phyloP scores from a whole-genome alignment of 2,888 invertebrate genomes.

The Pomacea canaliculata region DNA sequence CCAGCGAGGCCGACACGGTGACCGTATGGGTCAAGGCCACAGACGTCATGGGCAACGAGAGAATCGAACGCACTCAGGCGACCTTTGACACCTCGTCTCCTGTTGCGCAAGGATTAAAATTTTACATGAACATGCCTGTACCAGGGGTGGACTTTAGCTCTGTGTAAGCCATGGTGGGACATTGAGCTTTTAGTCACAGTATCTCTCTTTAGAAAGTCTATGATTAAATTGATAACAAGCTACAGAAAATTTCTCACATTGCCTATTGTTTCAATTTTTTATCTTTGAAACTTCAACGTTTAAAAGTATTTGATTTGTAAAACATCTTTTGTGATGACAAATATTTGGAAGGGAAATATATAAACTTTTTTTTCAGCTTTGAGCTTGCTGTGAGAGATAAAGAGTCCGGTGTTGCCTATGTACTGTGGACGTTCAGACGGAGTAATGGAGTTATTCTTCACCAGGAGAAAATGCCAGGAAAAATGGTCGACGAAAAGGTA shows the following conservation, averaged over 20 bases:
- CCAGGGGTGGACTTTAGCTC: constrained; percentile 19
- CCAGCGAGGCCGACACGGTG: constrained; percentile 31
- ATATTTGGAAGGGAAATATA: too few species aligned
- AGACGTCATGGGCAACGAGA: constrained; percentile 34
- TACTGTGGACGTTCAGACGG: constrained; percentile 10
- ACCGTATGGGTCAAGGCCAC: constrained; percentile 40
- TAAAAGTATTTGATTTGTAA: too few species aligned
- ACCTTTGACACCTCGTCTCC: constrained; percentile 38
- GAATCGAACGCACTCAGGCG: constrained; percentile 26
- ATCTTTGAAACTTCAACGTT: too few species aligned
- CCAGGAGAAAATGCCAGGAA: neutral
- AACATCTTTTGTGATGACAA: too few species aligned
- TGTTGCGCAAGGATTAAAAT: neutral
- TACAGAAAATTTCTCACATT: too few species aligned
- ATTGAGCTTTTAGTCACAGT: too few species aligned
- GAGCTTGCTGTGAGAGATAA: neutral
- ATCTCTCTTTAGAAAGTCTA: too few species aligned
- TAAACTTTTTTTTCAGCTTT: too few species aligned
- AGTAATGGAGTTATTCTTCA: constrained; percentile 4
- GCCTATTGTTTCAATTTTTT: too few species aligned
- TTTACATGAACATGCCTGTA: constrained; percentile 1
- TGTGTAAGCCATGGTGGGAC: neutral
- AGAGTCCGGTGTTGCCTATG: constrained; percentile 13
- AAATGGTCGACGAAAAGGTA: neutral
- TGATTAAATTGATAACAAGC: too few species aligned